Evolutionary conservation across 1,140 invertebrate species (phyloP).

Genomic region (Drosophila repleta): DNA sequence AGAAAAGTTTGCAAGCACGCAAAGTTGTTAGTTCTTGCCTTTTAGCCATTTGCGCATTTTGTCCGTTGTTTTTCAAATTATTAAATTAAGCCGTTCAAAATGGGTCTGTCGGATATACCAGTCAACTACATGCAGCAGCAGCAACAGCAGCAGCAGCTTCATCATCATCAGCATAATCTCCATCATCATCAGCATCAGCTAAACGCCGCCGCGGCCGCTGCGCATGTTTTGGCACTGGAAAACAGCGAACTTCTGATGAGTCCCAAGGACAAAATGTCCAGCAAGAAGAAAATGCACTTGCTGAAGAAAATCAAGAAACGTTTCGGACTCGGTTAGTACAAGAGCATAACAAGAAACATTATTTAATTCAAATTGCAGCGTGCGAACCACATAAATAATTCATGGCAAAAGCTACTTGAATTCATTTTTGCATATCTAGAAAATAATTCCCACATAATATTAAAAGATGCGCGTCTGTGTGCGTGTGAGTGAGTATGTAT

Average conservation of each 20-base stretch:
- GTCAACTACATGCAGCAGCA: constrained; percentile 72
- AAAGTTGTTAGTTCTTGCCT: constrained; percentile 21
- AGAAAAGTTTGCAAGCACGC: constrained; percentile 19
- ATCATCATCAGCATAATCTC: constrained; percentile 49
- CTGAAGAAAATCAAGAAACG: constrained; percentile 85
- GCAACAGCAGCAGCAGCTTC: constrained; percentile 48
- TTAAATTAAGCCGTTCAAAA: constrained; percentile 34
- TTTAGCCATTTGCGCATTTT: constrained; percentile 2
- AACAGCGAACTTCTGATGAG: constrained; percentile 70
- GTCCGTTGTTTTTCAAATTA: constrained; percentile 24
- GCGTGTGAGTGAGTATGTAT: neutral
- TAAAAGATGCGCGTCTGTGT: constrained; percentile 32
- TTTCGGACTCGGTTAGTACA: constrained; percentile 85
- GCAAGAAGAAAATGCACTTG: constrained; percentile 85
- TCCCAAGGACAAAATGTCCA: constrained; percentile 79
- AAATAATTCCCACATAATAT: constrained; percentile 74
- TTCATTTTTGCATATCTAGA: constrained; percentile 46
- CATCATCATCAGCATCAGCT: constrained; percentile 48
- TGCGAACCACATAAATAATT: constrained; percentile 75
- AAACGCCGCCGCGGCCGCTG: constrained; percentile 60
- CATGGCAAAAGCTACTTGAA: constrained; percentile 44
- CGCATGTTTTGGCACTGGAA: constrained; percentile 68
- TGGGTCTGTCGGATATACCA: constrained; percentile 81
- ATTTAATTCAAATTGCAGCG: constrained; percentile 49
- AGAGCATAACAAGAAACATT: neutral